Base-by-base conservation (phyloP, 2,888 invertebrate species). In the Nemotelus nigrinus region DNA sequence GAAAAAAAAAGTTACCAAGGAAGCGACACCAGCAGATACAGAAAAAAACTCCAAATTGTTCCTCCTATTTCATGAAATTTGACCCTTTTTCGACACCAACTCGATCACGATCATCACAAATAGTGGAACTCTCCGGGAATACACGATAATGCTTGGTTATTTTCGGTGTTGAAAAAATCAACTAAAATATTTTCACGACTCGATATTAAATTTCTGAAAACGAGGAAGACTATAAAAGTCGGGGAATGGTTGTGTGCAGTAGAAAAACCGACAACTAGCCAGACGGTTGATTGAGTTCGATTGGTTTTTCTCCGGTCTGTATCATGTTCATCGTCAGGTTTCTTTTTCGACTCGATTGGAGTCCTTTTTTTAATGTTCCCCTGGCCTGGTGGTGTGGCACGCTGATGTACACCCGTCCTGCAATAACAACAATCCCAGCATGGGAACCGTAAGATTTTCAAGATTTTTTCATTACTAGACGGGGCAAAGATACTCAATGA, bases 211-310 rank as follows among this genome's bases (percentile, higher is more conserved):
- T 70, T 70, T 70, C 70, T 47, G 4, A 67, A 70, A 70, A 70
- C 55, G 43, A 70, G 70, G 70, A 70, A 70, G 70, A 70, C 70
- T 70, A 70, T 53, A 70, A 70, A 25, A 70, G 70, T 65, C 55
- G 55, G 2, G 67, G 25, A 25, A 25, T 25, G 45, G 64, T 64
- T 39, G n/a, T 63, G 44, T 45, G 64, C 39, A 1, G 45, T 3
- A 64, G n/a, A 67, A 67, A 41, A 25, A 50, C 67, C 39, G 50
- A 67, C 50, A 48, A 50, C 50, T 5, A 25, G 64, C n/a, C 45
- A 45, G 65, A 47, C 5, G n/a, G 44, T 25, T 47, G 43, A 50
- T 5, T 8, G 5, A 50, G 50, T 8, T 8, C 47, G 65, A 47
- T 65, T 65, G 65, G 65, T 70, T 70, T 70, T 55, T 43, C 3